A percentile compares a stretch with the other conserved stretches of the same genome.
Evolutionary conservation across 2,888 invertebrate species (phyloP).

Genomic region (Drosophila prolongata): DNA sequence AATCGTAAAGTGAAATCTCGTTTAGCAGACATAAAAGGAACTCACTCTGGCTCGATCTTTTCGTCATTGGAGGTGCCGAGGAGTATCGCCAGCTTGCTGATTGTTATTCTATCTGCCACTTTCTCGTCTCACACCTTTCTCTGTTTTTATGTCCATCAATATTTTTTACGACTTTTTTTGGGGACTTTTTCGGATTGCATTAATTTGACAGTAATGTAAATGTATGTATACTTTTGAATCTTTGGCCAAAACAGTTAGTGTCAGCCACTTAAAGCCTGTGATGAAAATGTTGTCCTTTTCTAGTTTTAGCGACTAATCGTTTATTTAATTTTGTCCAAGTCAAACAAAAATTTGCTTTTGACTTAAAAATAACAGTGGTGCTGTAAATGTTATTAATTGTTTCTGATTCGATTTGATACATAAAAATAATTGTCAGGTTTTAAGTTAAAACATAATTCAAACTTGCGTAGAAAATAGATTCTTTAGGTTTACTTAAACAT

Average conservation of each 20-base stretch:
- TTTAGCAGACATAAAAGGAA: no score
- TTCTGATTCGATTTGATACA: no score
- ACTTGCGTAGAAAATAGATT: no score
- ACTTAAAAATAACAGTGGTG: background rate
- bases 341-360: background rate
- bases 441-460: no score
- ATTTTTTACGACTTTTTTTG: no score
- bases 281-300: no score
- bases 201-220: background rate
- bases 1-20: background rate
- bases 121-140: background rate
- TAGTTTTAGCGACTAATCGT: no score
- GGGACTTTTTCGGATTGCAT: background rate
- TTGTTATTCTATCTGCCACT: background rate
- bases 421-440: no score
- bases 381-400: background rate
- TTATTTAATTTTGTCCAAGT: no score
- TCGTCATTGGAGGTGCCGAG: background rate
- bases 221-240: constrained; percentile 5
- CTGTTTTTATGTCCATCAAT: constrained; percentile 16
- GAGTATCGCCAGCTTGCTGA: constrained; percentile 40
- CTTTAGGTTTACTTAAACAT: no score
- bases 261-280: background rate
- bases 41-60: constrained; percentile 13
- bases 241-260: constrained; percentile 2